Conservation (phyloP, 2,113 vertebrate species). For the Xenus cinereus region DNA sequence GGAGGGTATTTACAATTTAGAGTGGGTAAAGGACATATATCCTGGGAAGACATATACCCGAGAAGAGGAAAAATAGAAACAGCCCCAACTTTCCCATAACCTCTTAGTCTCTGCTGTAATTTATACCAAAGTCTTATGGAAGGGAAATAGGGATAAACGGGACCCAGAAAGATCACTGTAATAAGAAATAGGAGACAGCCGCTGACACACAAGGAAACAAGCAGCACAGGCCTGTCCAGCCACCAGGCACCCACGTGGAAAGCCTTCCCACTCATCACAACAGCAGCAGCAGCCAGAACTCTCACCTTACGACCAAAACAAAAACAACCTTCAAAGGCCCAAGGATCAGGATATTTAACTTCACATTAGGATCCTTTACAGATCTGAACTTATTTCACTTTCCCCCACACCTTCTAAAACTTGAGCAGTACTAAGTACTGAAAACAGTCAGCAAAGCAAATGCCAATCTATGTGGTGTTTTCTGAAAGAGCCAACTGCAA, state of each 20-base stretch:
- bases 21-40: background rate
- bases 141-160: background rate
- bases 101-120: background rate
- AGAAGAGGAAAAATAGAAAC: background rate
- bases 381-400: background rate
- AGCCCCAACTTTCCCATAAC: background rate
- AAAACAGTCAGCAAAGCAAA: background rate
- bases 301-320: background rate
- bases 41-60: background rate
- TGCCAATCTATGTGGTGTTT: background rate
- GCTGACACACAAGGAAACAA: background rate
- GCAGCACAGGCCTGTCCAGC: background rate
- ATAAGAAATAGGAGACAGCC: background rate
- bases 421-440: background rate
- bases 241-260: rapidly evolving
- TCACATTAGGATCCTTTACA: background rate
- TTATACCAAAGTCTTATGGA: background rate
- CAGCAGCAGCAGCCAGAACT: background rate
- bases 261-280: background rate
- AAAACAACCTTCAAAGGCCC: background rate
- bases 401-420: background rate
- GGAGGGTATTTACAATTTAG: background rate
- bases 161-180: background rate
- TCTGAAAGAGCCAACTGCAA: background rate
- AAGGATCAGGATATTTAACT: background rate